Percentiles rank a stretch among this genome's conserved stretches.
Conservation (phyloP, 2,888 invertebrate genomes). For the Disparrhopalites patrizii region DNA sequence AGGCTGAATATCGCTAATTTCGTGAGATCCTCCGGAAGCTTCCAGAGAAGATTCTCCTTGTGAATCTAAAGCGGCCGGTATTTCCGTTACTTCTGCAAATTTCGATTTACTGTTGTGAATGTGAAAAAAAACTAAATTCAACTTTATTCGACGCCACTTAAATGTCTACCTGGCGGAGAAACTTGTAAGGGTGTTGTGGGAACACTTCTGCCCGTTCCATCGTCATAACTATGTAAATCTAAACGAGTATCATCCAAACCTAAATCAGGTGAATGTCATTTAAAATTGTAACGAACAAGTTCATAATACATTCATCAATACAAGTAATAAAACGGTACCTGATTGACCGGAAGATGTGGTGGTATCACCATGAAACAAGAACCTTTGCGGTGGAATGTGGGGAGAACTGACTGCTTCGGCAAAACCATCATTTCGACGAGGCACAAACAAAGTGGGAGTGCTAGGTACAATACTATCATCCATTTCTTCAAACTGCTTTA, state of each 20-base stretch:
- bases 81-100: conserved; percentile 5
- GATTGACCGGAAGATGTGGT: conserved; percentile 10
- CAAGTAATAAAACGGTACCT: not conserved
- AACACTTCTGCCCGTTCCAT: conserved; percentile 64
- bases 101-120: not conserved
- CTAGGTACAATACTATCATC: conserved; percentile 83
- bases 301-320: not conserved
- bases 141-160: conserved; percentile 15
- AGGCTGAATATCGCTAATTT: conserved; percentile 40
- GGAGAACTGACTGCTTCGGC: conserved; percentile 91
- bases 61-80: conserved; percentile 18
- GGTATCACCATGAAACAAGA: conserved; percentile 55
- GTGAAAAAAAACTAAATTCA: conserved; percentile 1
- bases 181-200: conserved; percentile 65
- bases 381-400: conserved; percentile 59
- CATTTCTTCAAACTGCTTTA: conserved; percentile 53
- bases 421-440: conserved; percentile 77
- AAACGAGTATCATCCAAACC: conserved; percentile 69
- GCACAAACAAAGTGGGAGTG: conserved; percentile 79
- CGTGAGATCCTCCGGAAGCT: conserved; percentile 23
- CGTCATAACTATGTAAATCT: conserved; percentile 63
- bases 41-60: conserved; percentile 12
- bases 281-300: not conserved
- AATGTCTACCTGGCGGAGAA: conserved; percentile 57
- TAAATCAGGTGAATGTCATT: not conserved